phyloP scores from a whole-genome alignment of 2,113 vertebrate species.

The Pseudonaja textilis region DNA sequence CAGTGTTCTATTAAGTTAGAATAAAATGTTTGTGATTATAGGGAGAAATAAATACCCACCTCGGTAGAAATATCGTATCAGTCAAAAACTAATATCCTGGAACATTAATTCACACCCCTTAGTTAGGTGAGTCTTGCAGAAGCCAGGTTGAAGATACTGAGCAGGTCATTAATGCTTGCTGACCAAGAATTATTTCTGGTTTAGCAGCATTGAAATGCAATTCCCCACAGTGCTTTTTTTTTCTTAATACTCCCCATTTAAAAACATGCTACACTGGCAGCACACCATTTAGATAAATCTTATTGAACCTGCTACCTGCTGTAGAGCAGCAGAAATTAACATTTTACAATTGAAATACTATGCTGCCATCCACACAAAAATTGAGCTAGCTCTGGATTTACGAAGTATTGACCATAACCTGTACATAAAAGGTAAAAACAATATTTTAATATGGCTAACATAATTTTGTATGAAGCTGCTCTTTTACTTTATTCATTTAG shows the following conservation, averaged over 20 bases:
- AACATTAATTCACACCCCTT: constrained; percentile 1
- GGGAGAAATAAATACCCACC: rapidly evolving
- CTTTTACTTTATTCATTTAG: background rate
- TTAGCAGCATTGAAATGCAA: background rate
- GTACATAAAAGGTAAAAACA: background rate
- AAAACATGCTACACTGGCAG: background rate
- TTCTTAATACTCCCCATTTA: background rate
- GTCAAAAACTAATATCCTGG: background rate
- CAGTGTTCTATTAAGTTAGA: background rate
- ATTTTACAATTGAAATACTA: background rate
- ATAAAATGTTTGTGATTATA: background rate
- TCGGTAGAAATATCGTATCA: background rate
- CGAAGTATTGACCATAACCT: background rate
- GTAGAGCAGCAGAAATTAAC: background rate
- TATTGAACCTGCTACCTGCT: background rate
- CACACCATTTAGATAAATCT: background rate
- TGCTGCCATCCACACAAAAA: background rate
- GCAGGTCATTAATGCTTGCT: background rate
- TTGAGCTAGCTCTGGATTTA: background rate
- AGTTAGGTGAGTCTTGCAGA: background rate
- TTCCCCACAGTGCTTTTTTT: background rate
- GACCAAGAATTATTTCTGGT: background rate
- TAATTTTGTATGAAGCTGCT: background rate
- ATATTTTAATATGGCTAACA: background rate
- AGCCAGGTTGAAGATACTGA: background rate